Percentiles rank a stretch among this genome's conserved stretches.
These are phyloP conservation scores for Trachythela sp. DNA, from an alignment of 64 coral and sea anemone species.

Conservation along the genomic window DNA sequence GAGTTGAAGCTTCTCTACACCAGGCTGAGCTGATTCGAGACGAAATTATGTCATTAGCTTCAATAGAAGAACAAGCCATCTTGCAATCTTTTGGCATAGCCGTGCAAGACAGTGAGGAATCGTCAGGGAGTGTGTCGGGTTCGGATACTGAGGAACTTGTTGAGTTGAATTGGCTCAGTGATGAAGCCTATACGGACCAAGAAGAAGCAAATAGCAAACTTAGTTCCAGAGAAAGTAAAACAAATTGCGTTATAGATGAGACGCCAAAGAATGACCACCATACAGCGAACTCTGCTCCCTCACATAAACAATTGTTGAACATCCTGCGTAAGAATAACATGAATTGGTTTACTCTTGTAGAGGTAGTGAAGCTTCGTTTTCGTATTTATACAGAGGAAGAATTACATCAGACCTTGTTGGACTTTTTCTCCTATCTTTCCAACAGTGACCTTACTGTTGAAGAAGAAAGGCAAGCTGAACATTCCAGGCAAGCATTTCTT, in stretches of 20 bases:
- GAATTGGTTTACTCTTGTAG: background rate
- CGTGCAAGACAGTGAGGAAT: background rate
- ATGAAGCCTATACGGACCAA: background rate
- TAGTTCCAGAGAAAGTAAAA: background rate
- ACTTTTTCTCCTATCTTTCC: background rate
- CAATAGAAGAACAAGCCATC: conserved; percentile 12
- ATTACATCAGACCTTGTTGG: background rate
- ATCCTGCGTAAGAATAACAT: background rate
- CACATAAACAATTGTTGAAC: background rate
- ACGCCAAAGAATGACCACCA: background rate
- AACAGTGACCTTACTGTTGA: background rate
- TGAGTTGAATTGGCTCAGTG: background rate
- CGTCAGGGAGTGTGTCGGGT: background rate
- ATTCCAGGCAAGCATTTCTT: background rate
- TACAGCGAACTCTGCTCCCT: background rate
- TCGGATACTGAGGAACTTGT: background rate
- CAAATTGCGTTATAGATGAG: background rate
- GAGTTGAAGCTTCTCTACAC: conserved; percentile 29
- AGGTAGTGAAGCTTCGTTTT: background rate
- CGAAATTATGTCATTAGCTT: conserved; percentile 21
- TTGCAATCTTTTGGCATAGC: conserved; percentile 24
- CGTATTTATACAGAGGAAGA: background rate
- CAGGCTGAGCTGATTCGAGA: conserved; percentile 24
- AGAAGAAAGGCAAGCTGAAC: background rate
- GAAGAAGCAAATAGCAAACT: background rate